Evolutionary conservation across 64 coral and sea anemone species (phyloP).

Genomic region (Montipora cactus): DNA sequence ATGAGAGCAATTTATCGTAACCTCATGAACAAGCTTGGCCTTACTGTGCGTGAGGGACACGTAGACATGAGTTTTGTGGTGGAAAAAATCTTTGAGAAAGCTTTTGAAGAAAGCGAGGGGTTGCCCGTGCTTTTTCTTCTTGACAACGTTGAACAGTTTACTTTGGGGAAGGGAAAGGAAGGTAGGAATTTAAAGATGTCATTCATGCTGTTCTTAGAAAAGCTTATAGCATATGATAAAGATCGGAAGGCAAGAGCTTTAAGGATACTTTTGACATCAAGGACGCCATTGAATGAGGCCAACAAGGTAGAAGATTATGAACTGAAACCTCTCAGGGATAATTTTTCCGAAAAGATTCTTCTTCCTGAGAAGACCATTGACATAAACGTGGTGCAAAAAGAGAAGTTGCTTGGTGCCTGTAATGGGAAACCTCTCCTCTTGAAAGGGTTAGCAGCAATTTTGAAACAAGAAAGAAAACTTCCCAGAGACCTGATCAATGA

Average conservation of each 20-base stretch:
- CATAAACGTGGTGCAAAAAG: neutral
- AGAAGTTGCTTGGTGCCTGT: neutral
- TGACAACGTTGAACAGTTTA: constrained; percentile 25
- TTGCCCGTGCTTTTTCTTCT: constrained; percentile 19
- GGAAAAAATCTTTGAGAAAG: neutral
- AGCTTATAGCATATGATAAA: neutral
- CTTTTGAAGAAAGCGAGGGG: neutral
- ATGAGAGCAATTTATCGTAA: constrained; percentile 20
- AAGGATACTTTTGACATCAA: neutral
- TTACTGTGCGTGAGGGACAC: neutral
- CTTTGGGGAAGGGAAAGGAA: neutral
- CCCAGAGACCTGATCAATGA: neutral
- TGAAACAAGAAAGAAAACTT: neutral
- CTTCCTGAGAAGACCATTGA: neutral
- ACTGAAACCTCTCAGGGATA: neutral
- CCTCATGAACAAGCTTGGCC: neutral
- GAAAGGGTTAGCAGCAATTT: constrained; percentile 6
- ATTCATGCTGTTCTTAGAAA: constrained; percentile 15
- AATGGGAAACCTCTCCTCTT: constrained; percentile 5
- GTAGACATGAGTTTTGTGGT: neutral
- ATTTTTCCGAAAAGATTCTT: neutral
- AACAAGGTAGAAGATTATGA: neutral
- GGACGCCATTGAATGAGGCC: neutral
- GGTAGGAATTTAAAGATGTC: neutral
- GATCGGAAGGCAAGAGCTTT: neutral